phyloP scores from a whole-genome alignment of 2,113 vertebrate species.

The Hippopotamus amphibius region DNA sequence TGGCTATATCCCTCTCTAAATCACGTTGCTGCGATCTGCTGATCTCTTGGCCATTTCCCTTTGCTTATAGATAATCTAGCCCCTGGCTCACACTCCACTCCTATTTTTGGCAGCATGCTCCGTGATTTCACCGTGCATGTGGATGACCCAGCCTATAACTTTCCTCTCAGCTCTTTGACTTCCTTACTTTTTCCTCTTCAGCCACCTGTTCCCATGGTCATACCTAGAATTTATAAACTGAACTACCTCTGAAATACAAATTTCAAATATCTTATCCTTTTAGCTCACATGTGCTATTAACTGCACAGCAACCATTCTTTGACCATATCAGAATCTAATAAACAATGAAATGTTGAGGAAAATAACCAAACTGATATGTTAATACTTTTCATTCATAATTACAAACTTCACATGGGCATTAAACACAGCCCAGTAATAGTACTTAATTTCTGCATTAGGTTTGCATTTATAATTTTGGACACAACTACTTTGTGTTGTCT shows the following conservation, averaged over 20 bases:
- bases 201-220: background rate
- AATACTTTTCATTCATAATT: background rate
- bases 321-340: background rate
- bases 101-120: background rate
- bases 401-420: background rate
- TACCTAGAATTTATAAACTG: background rate
- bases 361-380: background rate
- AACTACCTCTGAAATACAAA: background rate
- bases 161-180: background rate
- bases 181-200: background rate
- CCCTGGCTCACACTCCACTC: background rate
- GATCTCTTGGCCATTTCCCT: background rate
- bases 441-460: background rate
- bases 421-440: background rate
- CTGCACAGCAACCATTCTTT: background rate
- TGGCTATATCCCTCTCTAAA: background rate
- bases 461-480: slow-evolving; percentile 26
- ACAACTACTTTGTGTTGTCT: background rate
- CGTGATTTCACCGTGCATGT: background rate
- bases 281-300: background rate
- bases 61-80: background rate
- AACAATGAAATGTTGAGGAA: background rate
- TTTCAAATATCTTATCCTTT: background rate
- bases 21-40: background rate
- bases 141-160: background rate